Base-by-base conservation (phyloP, 2,113 vertebrate genomes). In the Psilopogon haemacephalus region DNA sequence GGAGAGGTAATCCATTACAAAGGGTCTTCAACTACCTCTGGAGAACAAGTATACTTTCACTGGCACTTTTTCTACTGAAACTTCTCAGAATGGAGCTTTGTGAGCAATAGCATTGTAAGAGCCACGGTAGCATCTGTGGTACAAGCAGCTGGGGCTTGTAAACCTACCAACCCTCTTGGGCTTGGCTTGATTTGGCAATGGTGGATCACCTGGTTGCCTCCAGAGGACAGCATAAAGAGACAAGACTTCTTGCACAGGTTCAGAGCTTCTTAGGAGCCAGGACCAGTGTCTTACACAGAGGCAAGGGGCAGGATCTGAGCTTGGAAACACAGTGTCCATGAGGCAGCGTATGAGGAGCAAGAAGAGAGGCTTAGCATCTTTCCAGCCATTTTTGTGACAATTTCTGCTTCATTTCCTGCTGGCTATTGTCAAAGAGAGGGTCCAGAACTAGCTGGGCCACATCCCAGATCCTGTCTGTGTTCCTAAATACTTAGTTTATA, bases 401-500 rank as follows among this genome's bases (percentile, higher is more conserved):
- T 15, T 90, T 40, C 86, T 71, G 60, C 73, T 93, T 89, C 46
- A 85, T 91, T 94, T 94, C 81, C 89, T 89, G 81, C 68, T 1
- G 8, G 81, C 89, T 70, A 85, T 94, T 77, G 91, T 67, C 87
- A 82, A 81, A 83, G 77, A 80, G 81, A 48, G 82, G 95, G 82
- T 59, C 79, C 24, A 15, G 71, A 78, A 62, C 78, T 86, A 15
- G 65, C 93, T 95, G 90, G 85, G 95, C 92, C 90, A 60, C 63
- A 72, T 90, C 92, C 93, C 88, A 69, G 58, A 81, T 24, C 44
- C 76, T 1, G 3, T 62, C 84, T 83, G 56, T 89, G 74, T 56
- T 94, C 89, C 89, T 70, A 55, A 91, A 92, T 67, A 63, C 75
- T 93, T 17, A 54, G 52, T 84, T 92, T 93, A 95, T 95, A 89